These are phyloP conservation scores for Pontoporia blainvillei DNA, from an alignment of 2,113 vertebrate genomes.

Conservation along the genomic window DNA sequence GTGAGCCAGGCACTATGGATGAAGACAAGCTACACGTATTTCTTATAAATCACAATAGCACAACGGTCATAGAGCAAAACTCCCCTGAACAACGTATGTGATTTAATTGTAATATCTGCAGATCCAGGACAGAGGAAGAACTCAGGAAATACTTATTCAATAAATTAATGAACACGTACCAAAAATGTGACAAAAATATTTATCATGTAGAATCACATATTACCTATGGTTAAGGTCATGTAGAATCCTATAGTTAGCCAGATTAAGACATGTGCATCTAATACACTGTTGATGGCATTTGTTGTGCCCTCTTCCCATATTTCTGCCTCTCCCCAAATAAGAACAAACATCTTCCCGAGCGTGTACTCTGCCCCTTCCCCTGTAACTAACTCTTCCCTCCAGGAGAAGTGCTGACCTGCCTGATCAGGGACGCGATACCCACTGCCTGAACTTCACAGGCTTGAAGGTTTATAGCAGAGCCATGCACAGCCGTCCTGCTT, in stretches of 20 bases:
- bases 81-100: neutral
- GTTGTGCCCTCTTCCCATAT: neutral
- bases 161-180: neutral
- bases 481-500: accelerated
- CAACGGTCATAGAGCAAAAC: neutral
- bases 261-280: too few relatives aligned
- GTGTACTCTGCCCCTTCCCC: neutral
- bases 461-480: neutral
- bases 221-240: neutral
- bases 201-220: neutral
- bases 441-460: neutral
- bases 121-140: neutral
- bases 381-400: too few relatives aligned
- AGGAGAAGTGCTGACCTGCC: neutral
- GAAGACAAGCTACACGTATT: neutral
- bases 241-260: accelerated
- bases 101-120: neutral
- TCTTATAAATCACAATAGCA: neutral
- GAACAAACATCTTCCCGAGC: neutral
- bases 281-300: neutral
- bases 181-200: too few relatives aligned
- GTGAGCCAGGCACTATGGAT: neutral
- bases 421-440: accelerated
- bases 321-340: neutral
- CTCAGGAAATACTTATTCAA: neutral